Evolutionary conservation across 2,888 invertebrate genomes (phyloP).

Genomic region (Agrilus cyanescens): DNA sequence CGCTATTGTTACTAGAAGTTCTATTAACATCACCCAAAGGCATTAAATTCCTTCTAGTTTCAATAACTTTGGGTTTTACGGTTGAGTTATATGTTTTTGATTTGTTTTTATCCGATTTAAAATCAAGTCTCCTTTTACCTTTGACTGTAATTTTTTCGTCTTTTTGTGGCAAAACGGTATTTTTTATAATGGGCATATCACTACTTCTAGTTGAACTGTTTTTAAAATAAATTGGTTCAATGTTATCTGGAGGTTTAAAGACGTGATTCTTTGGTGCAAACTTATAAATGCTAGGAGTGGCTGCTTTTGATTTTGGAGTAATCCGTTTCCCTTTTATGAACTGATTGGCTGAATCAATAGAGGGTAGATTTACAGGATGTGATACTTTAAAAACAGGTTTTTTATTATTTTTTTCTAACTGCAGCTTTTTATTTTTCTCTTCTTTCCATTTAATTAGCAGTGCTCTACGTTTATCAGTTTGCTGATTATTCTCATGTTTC

Average conservation of each 20-base stretch:
- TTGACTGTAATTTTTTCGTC: too few species aligned
- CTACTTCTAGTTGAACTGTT: too few species aligned
- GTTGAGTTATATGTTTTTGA: too few species aligned
- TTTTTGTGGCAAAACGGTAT: too few species aligned
- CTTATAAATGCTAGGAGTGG: constrained; percentile 6
- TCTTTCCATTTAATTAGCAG: constrained; percentile 25
- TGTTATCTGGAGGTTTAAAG: constrained; percentile 39
- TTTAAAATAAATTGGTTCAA: constrained; percentile 20
- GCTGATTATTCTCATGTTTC: too few species aligned
- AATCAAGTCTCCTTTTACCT: too few species aligned
- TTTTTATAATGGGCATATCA: too few species aligned
- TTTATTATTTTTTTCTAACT: constrained; percentile 15
- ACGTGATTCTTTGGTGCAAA: constrained; percentile 44
- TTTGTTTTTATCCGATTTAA: too few species aligned
- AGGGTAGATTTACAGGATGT: constrained; percentile 16
- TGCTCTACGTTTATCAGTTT: constrained; percentile 16
- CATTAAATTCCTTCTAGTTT: too few species aligned
- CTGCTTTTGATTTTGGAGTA: background rate
- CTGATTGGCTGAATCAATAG: constrained; percentile 20
- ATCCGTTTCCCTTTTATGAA: constrained; percentile 22
- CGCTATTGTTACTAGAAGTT: too few species aligned
- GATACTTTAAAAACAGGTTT: constrained; percentile 28
- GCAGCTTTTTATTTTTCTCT: constrained; percentile 19
- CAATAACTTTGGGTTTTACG: too few species aligned
- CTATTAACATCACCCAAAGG: too few species aligned